A percentile compares a stretch with the other conserved stretches of the same genome.
These are phyloP conservation scores for Reticulitermes lucifugus DNA, from an alignment of 2,888 invertebrate genomes.

Conservation along the genomic window DNA sequence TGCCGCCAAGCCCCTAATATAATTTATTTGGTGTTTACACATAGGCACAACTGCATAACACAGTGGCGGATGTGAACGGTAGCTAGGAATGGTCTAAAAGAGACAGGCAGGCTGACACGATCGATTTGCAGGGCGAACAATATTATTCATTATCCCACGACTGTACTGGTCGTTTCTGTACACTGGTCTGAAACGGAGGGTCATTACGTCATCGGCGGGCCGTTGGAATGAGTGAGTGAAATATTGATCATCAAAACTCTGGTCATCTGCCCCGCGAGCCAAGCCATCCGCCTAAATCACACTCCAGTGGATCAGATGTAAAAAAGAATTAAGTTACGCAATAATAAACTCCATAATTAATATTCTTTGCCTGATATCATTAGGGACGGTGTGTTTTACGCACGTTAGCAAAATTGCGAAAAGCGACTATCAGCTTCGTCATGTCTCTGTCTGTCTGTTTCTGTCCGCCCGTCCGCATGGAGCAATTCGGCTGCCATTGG, in stretches of 20 bases:
- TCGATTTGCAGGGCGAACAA: neutral
- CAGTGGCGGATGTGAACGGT: too few species aligned
- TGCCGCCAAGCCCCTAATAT: too few species aligned
- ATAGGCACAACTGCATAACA: too few species aligned
- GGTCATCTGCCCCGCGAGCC: conserved; percentile 3
- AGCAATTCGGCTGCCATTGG: too few species aligned
- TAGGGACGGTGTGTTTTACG: too few species aligned
- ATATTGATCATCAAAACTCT: conserved; percentile 18
- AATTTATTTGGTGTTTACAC: too few species aligned
- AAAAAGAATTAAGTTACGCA: neutral
- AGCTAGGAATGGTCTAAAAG: neutral
- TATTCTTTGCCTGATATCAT: too few species aligned
- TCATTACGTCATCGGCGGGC: conserved; percentile 17
- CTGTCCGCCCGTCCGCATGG: too few species aligned
- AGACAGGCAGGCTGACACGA: neutral
- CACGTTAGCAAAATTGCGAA: too few species aligned
- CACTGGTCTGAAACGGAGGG: neutral
- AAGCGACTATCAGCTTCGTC: too few species aligned
- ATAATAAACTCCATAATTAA: neutral
- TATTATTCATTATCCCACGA: conserved; percentile 28
- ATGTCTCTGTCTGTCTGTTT: too few species aligned
- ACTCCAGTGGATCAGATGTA: neutral
- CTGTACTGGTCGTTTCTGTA: conserved; percentile 6
- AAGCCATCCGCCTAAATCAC: neutral
- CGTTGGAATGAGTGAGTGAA: conserved; percentile 2